Conservation (phyloP, 2,797 vertebrate species). For the Toxotes lorentzi region DNA sequence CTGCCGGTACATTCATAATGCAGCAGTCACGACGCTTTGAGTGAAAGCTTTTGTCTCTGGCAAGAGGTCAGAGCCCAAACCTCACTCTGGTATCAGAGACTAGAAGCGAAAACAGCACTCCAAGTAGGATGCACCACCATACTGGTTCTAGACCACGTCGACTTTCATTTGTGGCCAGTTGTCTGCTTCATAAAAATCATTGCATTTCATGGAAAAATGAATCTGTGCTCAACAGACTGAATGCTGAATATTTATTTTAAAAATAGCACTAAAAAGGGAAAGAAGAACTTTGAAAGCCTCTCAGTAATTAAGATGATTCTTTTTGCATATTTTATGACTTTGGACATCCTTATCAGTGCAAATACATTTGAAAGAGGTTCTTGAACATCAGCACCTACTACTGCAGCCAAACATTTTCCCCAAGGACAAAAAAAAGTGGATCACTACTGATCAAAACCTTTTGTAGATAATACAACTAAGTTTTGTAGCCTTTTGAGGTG, state of each 20-base stretch:
- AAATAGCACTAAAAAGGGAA: conserved; percentile 1
- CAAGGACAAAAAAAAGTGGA: conserved; percentile 48
- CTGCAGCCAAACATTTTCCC: conserved; percentile 35
- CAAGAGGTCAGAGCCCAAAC: conserved; percentile 55
- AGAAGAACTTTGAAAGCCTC: not conserved
- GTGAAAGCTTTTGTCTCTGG: conserved; percentile 63
- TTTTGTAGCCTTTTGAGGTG: conserved; percentile 60
- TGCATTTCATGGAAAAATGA: not conserved
- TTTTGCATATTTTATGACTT: conserved; percentile 30
- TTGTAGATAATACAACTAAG: conserved; percentile 23
- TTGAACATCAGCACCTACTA: conserved; percentile 7
- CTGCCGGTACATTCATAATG: conserved; percentile 64
- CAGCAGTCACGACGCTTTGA: conserved; percentile 45
- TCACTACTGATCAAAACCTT: conserved; percentile 68
- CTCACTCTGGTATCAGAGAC: conserved; percentile 33
- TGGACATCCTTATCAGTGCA: conserved; percentile 8
- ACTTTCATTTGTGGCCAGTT: conserved; percentile 21
- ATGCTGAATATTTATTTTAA: conserved; percentile 28
- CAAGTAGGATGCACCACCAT: not conserved
- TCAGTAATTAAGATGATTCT: conserved; percentile 38
- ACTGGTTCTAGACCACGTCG: conserved; percentile 11
- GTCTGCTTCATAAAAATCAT: conserved; percentile 23
- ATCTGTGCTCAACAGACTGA: conserved; percentile 35
- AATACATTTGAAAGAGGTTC: conserved; percentile 34
- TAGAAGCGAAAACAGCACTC: conserved; percentile 29